Conservation (phyloP, 2,113 vertebrate genomes). For the Crocuta crocuta region DNA sequence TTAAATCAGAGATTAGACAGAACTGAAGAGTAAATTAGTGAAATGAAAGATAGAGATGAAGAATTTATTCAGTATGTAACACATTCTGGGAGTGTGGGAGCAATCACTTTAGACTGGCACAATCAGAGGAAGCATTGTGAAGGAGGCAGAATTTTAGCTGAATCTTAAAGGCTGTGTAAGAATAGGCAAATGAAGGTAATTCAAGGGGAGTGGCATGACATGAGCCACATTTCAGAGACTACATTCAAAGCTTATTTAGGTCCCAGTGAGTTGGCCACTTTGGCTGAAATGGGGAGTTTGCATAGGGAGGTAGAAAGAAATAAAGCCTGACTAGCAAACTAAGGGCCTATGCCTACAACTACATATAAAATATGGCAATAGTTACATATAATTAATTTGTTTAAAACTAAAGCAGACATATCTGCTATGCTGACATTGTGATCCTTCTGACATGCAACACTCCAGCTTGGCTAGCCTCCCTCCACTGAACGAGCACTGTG, state of each 20-base stretch:
- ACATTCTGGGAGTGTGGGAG: background rate
- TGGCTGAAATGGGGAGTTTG: background rate
- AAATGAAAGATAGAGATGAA: conserved; percentile 25
- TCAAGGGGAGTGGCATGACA: background rate
- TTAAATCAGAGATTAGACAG: conserved; percentile 43
- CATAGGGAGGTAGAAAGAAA: background rate
- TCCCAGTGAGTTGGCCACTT: background rate
- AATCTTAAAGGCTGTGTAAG: background rate
- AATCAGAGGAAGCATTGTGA: background rate
- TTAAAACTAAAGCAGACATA: conserved; percentile 31
- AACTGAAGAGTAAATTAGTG: conserved; percentile 18
- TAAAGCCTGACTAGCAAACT: background rate
- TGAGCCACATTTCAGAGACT: conserved; percentile 12
- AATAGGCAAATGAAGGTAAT: background rate
- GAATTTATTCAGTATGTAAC: background rate
- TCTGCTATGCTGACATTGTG: background rate
- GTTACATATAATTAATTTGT: background rate
- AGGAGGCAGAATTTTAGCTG: conserved; percentile 31
- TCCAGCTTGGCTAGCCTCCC: background rate
- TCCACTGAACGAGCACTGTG: background rate
- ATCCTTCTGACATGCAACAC: background rate
- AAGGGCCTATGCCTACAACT: background rate
- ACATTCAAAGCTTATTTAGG: background rate
- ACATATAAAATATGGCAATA: background rate
- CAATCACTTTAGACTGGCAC: background rate